Evolutionary conservation across 2,888 invertebrate species (phyloP).

Genomic region (Elmis aenea): DNA sequence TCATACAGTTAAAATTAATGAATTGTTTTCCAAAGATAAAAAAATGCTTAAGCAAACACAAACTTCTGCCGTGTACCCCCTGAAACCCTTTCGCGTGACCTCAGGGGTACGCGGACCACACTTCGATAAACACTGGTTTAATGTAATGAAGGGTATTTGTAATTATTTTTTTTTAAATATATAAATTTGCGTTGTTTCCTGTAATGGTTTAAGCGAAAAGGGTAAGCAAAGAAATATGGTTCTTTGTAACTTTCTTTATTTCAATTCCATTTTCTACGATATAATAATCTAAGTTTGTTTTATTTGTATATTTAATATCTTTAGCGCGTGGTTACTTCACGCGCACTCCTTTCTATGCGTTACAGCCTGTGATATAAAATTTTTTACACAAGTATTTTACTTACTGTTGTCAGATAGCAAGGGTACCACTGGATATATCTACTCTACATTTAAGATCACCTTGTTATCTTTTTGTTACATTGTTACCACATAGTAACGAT

Average conservation of each 20-base stretch:
- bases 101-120: no score
- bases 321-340: slow-evolving; percentile 32
- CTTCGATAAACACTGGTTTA: no score
- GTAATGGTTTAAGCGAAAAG: no score
- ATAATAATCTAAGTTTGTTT: slow-evolving; percentile 40
- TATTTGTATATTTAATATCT: slow-evolving; percentile 34
- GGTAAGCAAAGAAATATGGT: no score
- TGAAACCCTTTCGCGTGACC: no score
- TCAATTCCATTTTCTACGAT: slow-evolving; percentile 47
- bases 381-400: slow-evolving; percentile 33
- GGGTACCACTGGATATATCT: slow-evolving; percentile 19
- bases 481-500: neutral
- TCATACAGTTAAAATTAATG: no score
- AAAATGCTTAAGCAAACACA: no score
- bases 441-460: slow-evolving; percentile 10
- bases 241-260: slow-evolving; percentile 45
- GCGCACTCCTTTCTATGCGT: slow-evolving; percentile 37
- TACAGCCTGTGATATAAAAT: slow-evolving; percentile 45
- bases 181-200: no score
- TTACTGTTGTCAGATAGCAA: slow-evolving; percentile 25
- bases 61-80: no score
- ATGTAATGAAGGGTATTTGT: no score
- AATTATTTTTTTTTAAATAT: no score
- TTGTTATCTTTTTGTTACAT: slow-evolving; percentile 7
- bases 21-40: no score